Evolutionary conservation across 2,888 invertebrate genomes (phyloP).

Genomic region (Pseudoips prasinana): DNA sequence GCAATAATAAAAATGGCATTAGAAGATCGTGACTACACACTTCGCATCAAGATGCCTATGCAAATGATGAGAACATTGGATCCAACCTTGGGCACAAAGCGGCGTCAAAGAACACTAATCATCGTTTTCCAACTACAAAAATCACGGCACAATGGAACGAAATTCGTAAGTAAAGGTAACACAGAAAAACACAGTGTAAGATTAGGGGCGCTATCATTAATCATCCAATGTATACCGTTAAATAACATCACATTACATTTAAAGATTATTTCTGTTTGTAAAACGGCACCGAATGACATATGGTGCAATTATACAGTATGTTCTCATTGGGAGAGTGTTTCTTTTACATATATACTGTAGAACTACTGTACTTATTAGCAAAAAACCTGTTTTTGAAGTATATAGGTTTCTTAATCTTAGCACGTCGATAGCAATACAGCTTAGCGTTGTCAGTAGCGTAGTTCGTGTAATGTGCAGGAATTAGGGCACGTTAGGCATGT

Average conservation of each 20-base stretch:
- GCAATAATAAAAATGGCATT: constrained; percentile 44
- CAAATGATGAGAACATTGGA: constrained; percentile 57
- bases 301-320: constrained; percentile 38
- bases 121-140: constrained; percentile 25
- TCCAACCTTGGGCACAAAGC: constrained; percentile 57
- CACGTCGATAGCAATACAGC: no score
- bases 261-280: constrained; percentile 51
- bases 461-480: no score
- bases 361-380: no score
- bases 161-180: constrained; percentile 6
- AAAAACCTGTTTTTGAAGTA: no score
- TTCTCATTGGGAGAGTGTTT: constrained; percentile 16
- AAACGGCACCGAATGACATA: constrained; percentile 42
- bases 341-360: constrained; percentile 11
- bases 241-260: constrained; percentile 49
- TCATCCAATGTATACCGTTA: constrained; percentile 47
- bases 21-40: constrained; percentile 54
- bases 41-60: constrained; percentile 51
- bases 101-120: constrained; percentile 21
- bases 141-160: constrained; percentile 12
- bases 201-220: constrained; percentile 30
- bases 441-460: no score
- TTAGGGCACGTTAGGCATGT: no score
- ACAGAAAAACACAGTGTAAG: constrained; percentile 28
- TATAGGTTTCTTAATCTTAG: no score